Base-by-base conservation (phyloP, 2,113 vertebrate species). In the Callipepla squamata region DNA sequence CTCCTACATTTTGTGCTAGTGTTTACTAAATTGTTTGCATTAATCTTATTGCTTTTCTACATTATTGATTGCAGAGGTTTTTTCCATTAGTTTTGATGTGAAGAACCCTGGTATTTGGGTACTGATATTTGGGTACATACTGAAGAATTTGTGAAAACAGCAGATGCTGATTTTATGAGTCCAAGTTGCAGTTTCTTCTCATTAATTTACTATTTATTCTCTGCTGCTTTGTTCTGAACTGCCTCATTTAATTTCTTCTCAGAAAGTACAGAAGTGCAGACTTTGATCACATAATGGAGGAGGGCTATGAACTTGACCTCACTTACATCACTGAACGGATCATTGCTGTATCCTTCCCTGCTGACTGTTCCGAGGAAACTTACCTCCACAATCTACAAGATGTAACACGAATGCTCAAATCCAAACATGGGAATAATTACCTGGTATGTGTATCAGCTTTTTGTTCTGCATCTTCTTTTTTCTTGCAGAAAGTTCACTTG, bases 391-490 rank as follows among this genome's bases (percentile, higher is more conserved):
- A 98, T 93, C 97, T 99, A 22, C 98, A 98, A 89, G 98, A 99
- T 89, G 99, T 99, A 90, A 99, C 98, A 0, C 98, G 97, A 63
- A 99, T 99, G 99, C 98, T 99, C 47, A 98, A 98, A 97, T 99
- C 98, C 96, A 99, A 99, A 95, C 99, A 99, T 21, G 98, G 98
- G 1, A 98, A 99, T 95, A 99, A 99, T 97, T 99, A 99, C 96
- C 96, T 99, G 98, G 99, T 99, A 97, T 93, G 98, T n/a, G 11
- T 11, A 36, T 81, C 20, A 73, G 32, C 78, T 1, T 0, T 85
- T 44, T 75, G 50, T 87, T 42, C 36, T 17, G 9, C 5, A 19
- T 53, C n/a, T 12, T 70, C 26, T 50, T 32, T 48, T 53, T 34
- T 76, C 44, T 12, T 76, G 32, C 38, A 47, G 28, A 18, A 76